A percentile compares a stretch with the other conserved stretches of the same genome.
Conservation (phyloP, 2,113 vertebrate species). For the human (Homo sapiens) region DNA sequence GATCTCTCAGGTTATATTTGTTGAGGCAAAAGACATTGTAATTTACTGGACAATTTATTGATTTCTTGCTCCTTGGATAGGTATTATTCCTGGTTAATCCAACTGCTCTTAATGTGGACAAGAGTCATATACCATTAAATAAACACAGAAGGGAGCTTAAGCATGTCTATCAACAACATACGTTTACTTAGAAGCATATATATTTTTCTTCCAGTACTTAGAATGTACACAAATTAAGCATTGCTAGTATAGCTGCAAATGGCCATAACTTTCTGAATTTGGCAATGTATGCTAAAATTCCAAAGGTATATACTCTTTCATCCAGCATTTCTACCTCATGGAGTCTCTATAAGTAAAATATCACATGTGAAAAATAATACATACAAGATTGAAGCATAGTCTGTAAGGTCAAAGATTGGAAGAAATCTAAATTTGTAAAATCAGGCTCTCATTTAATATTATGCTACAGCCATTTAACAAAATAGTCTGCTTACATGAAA, state of each 20-base stretch:
- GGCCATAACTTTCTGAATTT: neutral
- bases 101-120: neutral
- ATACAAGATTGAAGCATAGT: neutral
- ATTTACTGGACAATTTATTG: neutral
- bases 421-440: neutral
- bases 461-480: neutral
- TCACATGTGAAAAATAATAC: neutral
- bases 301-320: neutral
- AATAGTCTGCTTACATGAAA: neutral
- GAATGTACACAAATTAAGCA: neutral
- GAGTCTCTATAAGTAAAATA: neutral
- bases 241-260: neutral
- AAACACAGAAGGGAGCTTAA: neutral
- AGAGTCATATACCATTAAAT: neutral
- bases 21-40: neutral
- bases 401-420: neutral
- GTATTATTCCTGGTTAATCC: neutral
- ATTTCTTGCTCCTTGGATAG: neutral
- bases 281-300: neutral
- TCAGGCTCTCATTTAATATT: neutral
- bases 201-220: neutral
- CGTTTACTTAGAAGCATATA: neutral
- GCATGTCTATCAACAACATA: neutral
- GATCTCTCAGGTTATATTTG: neutral
- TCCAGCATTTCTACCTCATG: neutral